Evolutionary conservation across 2,888 invertebrate genomes (phyloP).

Genomic region (Pandemis cinnamomeana): DNA sequence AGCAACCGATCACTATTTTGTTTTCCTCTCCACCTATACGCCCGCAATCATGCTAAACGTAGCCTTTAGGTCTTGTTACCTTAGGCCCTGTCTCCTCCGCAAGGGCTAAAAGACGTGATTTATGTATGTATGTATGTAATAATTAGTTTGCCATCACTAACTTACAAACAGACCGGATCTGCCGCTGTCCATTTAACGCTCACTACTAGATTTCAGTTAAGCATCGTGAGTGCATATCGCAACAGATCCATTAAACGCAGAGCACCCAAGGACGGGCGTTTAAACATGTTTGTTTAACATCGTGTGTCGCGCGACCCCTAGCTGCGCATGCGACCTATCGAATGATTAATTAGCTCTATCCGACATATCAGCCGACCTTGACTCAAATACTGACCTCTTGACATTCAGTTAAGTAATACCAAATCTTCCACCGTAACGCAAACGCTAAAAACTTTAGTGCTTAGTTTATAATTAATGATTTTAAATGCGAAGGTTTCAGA

Average conservation of each 20-base stretch:
- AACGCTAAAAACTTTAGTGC: neutral
- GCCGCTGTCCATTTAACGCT: neutral
- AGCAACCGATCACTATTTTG: too few species aligned
- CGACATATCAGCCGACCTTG: conserved; percentile 20
- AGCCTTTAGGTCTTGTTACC: too few species aligned
- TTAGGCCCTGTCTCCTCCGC: too few species aligned
- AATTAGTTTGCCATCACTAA: too few species aligned
- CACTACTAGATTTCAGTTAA: neutral
- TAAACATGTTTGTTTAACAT: conserved; percentile 2
- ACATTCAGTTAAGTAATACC: conserved; percentile 8
- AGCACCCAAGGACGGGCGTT: neutral
- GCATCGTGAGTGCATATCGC: neutral
- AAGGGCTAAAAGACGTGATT: too few species aligned
- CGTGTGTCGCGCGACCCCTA: conserved; percentile 10
- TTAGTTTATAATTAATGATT: neutral
- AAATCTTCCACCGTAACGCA: neutral
- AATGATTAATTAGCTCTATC: conserved; percentile 14
- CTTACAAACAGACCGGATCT: neutral
- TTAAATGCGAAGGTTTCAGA: conserved; percentile 3
- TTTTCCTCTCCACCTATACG: too few species aligned
- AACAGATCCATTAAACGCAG: conserved; percentile 4
- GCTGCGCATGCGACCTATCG: conserved; percentile 16
- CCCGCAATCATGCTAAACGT: too few species aligned
- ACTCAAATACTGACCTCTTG: conserved; percentile 26
- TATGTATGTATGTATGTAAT: too few species aligned